These are phyloP conservation scores for Clarias macrocephalus DNA, from an alignment of 2,113 vertebrate genomes.

Conservation along the genomic window DNA sequence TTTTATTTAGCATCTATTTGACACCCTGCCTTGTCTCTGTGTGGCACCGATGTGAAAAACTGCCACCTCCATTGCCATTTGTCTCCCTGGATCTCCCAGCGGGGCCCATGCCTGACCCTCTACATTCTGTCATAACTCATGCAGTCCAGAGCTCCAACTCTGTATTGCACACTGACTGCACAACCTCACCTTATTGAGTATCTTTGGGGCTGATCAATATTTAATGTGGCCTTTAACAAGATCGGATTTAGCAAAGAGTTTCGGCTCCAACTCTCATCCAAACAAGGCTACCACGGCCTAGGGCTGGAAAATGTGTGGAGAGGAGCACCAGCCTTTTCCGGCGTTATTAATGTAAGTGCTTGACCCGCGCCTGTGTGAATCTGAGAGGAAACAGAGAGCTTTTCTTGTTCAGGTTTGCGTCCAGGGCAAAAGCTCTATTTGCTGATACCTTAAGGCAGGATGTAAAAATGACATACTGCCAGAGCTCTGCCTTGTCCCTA, in stretches of 20 bases:
- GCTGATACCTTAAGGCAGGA: constrained; percentile 1
- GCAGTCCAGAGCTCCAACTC: constrained; percentile 29
- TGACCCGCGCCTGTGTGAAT: constrained; percentile 46
- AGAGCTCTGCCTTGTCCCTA: constrained; percentile 6
- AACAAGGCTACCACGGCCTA: constrained; percentile 51
- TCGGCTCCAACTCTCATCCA: constrained; percentile 46
- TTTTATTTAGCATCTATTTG: constrained; percentile 38
- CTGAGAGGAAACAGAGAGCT: constrained; percentile 30
- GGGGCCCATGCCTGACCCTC: constrained; percentile 30
- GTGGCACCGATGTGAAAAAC: constrained; percentile 42
- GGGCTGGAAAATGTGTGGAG: constrained; percentile 42
- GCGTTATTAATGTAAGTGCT: constrained; percentile 59
- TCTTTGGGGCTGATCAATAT: constrained; percentile 64
- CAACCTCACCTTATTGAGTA: constrained; percentile 57
- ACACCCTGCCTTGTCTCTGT: constrained; percentile 30
- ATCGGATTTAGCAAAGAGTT: constrained; percentile 59
- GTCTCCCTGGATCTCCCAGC: constrained; percentile 33
- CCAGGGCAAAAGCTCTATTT: constrained; percentile 15
- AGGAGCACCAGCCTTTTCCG: constrained; percentile 35
- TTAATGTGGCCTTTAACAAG: constrained; percentile 64
- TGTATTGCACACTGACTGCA: constrained; percentile 39
- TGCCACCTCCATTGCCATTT: constrained; percentile 38
- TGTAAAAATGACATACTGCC: constrained; percentile 6
- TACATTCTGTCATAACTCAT: constrained; percentile 58
- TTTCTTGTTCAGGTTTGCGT: constrained; percentile 13